Evolutionary conservation across 2,888 invertebrate genomes (phyloP).

Genomic region (Eulithis testata): DNA sequence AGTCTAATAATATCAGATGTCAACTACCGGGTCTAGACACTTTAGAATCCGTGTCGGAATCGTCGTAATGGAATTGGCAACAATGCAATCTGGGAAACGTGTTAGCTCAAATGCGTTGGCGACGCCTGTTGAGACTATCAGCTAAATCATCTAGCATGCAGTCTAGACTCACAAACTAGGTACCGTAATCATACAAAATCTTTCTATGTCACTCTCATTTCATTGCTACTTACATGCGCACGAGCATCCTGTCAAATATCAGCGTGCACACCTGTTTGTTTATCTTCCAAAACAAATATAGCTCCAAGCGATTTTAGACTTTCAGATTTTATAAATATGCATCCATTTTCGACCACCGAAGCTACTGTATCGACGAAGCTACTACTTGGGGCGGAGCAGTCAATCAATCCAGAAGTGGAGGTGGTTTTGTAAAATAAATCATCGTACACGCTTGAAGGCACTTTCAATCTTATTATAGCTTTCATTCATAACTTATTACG

Average conservation of each 20-base stretch:
- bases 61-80: slow-evolving; percentile 35
- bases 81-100: slow-evolving; percentile 51
- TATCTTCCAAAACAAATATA: slow-evolving; percentile 67
- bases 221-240: slow-evolving; percentile 38
- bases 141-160: slow-evolving; percentile 49
- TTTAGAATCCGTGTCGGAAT: slow-evolving; percentile 31
- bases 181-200: slow-evolving; percentile 49
- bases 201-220: slow-evolving; percentile 50
- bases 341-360: slow-evolving; percentile 67
- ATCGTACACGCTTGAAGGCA: slow-evolving; percentile 70
- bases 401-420: slow-evolving; percentile 73
- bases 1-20: slow-evolving; percentile 6
- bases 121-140: slow-evolving; percentile 53
- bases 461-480: slow-evolving; percentile 74
- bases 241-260: slow-evolving; percentile 54
- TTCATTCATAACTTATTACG: slow-evolving; percentile 41
- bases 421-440: slow-evolving; percentile 72
- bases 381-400: slow-evolving; percentile 66
- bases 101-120: slow-evolving; percentile 49
- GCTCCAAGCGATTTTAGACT: slow-evolving; percentile 66
- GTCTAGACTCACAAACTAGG: slow-evolving; percentile 51
- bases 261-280: slow-evolving; percentile 59
- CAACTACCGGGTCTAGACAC: slow-evolving; percentile 27
- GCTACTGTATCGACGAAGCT: slow-evolving; percentile 42
- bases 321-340: slow-evolving; percentile 66